Evolutionary conservation across 1,140 invertebrate genomes (phyloP).

Genomic region (Pseudomyrmex gracilis): DNA sequence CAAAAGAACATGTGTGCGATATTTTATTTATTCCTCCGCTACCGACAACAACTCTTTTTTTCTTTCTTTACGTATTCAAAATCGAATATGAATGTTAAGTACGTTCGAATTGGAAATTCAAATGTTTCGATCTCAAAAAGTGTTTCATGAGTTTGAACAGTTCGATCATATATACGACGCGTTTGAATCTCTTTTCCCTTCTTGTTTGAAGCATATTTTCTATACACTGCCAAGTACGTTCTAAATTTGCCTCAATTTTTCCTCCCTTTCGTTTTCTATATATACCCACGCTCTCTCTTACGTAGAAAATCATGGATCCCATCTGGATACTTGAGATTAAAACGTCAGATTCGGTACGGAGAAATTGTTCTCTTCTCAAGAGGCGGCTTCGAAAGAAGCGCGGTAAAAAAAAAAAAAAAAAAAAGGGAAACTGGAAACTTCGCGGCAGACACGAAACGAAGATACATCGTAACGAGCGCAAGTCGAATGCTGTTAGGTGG

Average conservation of each 20-base stretch:
- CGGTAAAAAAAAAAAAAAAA: conserved; percentile 26
- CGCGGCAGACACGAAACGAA: conserved; percentile 20
- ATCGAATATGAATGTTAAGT: too few species aligned
- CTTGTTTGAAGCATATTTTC: neutral
- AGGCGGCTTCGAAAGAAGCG: conserved; percentile 9
- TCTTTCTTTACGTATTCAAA: too few species aligned
- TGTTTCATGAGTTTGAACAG: too few species aligned
- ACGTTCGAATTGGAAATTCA: too few species aligned
- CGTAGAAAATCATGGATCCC: conserved; percentile 78
- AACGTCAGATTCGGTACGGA: conserved; percentile 82
- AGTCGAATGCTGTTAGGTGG: conserved; percentile 80
- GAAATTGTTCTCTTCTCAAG: conserved; percentile 70
- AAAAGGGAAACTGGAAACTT: neutral
- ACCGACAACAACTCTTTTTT: too few species aligned
- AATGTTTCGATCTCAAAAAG: too few species aligned
- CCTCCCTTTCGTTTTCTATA: neutral
- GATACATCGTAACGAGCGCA: conserved; percentile 75
- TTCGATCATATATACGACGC: too few species aligned
- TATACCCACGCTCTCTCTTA: conserved; percentile 41
- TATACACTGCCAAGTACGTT: conserved; percentile 47
- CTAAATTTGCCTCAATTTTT: conserved; percentile 17
- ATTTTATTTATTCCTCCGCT: too few species aligned
- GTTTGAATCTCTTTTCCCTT: too few species aligned
- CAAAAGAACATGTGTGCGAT: too few species aligned
- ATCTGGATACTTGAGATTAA: conserved; percentile 85